Base-by-base conservation (phyloP, 2,797 vertebrate genomes). In the Gambelia wislizenii region DNA sequence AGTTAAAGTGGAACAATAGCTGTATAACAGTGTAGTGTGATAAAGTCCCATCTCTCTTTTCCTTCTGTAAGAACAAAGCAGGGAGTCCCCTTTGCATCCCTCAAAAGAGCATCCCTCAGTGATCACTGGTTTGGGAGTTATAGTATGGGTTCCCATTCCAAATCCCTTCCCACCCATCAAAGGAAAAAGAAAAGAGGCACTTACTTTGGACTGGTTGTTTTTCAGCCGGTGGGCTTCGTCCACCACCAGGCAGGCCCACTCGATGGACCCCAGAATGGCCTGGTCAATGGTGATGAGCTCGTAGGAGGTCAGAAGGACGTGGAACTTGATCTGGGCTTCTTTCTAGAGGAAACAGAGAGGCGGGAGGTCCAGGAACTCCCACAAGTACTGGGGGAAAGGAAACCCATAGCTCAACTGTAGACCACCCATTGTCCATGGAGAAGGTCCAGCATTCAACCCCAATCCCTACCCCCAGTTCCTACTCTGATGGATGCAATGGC, bases 281-380 rank as follows among this genome's bases (percentile, higher is more conserved):
- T 99, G 99, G 95, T 99, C 99, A 2, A 99, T 99, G 20, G 99
- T 99, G 96, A 99, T 99, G 94, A 99, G 97, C 95, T 99, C 99
- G 0, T 99, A 99, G 44, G 99, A 99, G 0, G 99, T 99, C 85
- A 99, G 98, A 94, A 99, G 96, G 80, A 99, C 98, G 0, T 99
- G 99, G 95, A 99, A 99, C 91, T 99, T 99, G 95, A 99, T 98
- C 88, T 98, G 98, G 1, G 98, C 98, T 96, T 99, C 99, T 97
- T 99, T 99, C 99, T 99, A 96, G 87, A 94, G 52, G 56, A 64
- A 89, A 82, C 70, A 91, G 52, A 93, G 44, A 47, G 20, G 36
- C 22, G 39, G 22, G 67, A 27, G 12, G 47, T 4, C 25, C 13
- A 13, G 5, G 13, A 64, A 64, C 56, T 30, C 39, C 72, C 39